These are phyloP conservation scores for Aspidapion aeneum DNA, from an alignment of 2,888 invertebrate species.

Conservation along the genomic window DNA sequence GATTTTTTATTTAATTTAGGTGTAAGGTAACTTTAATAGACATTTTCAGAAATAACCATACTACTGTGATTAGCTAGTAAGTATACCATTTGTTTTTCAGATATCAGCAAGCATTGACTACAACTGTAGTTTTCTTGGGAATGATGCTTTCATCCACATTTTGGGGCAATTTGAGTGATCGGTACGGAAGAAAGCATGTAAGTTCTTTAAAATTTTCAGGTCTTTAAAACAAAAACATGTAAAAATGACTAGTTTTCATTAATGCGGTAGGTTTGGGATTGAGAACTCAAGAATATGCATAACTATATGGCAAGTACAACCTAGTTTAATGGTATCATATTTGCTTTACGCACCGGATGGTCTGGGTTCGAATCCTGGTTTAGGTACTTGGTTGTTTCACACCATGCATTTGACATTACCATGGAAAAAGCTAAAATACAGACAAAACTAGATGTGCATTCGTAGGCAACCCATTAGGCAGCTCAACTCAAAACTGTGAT, in stretches of 20 bases:
- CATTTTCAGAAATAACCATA: too few species aligned
- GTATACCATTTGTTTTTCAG: conserved; percentile 50
- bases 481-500: too few species aligned
- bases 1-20: too few species aligned
- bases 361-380: too few species aligned
- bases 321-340: background rate
- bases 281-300: background rate
- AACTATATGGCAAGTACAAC: too few species aligned
- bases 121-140: conserved; percentile 90
- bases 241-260: background rate
- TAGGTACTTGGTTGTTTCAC: too few species aligned
- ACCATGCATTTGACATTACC: too few species aligned
- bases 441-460: too few species aligned
- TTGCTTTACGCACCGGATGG: conserved; percentile 3
- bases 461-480: too few species aligned
- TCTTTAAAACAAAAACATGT: background rate
- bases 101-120: conserved; percentile 89
- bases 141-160: conserved; percentile 97
- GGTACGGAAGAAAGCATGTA: conserved; percentile 85
- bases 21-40: too few species aligned
- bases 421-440: too few species aligned
- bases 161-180: conserved; percentile 93
- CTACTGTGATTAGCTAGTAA: too few species aligned
- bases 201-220: conserved; percentile 23
- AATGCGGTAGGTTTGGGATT: background rate